Evolutionary conservation across 2,888 invertebrate species (phyloP).

Genomic region (Drosophila monieri): DNA sequence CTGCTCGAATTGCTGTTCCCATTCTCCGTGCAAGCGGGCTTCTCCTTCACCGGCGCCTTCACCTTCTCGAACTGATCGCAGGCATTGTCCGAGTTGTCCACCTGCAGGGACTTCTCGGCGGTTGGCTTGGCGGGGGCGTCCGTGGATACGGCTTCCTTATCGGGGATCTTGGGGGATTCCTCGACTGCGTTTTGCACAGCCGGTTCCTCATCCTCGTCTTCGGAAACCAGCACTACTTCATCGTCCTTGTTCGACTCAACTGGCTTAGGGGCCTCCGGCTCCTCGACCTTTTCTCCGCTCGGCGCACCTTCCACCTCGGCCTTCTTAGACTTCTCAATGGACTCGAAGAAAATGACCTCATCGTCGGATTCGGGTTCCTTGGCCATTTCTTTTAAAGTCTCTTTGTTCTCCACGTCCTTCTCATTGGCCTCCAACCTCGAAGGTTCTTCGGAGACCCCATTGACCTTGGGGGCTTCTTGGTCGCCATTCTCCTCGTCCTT

Average conservation of each 20-base stretch:
- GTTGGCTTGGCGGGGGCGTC: not conserved
- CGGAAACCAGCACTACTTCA: slow-evolving; percentile 67
- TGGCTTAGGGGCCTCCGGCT: not conserved
- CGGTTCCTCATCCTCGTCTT: slow-evolving; percentile 64
- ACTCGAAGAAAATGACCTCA: slow-evolving; percentile 77
- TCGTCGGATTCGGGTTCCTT: slow-evolving; percentile 63
- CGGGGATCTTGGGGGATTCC: not conserved
- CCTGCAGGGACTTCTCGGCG: slow-evolving; percentile 42
- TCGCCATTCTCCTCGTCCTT: not conserved
- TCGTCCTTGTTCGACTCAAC: slow-evolving; percentile 35
- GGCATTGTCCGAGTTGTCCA: slow-evolving; percentile 82
- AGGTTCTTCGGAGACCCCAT: slow-evolving; percentile 12
- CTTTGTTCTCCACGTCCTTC: not conserved
- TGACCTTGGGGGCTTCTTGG: not conserved
- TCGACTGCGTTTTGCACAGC: slow-evolving; percentile 4
- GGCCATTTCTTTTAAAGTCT: not conserved
- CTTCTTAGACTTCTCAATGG: slow-evolving; percentile 49
- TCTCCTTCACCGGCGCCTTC: slow-evolving; percentile 42
- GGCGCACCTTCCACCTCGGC: slow-evolving; percentile 4
- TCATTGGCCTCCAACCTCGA: no score
- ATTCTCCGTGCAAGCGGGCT: slow-evolving; percentile 54
- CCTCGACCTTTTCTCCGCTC: slow-evolving; percentile 6
- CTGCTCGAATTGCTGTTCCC: slow-evolving; percentile 78
- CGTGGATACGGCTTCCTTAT: not conserved
- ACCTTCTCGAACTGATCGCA: slow-evolving; percentile 77